Evolutionary conservation across 2,797 vertebrate species (phyloP), one percentile per base, ranked within the genome.

Genomic region (Lutjanus argentimaculatus): DNA sequence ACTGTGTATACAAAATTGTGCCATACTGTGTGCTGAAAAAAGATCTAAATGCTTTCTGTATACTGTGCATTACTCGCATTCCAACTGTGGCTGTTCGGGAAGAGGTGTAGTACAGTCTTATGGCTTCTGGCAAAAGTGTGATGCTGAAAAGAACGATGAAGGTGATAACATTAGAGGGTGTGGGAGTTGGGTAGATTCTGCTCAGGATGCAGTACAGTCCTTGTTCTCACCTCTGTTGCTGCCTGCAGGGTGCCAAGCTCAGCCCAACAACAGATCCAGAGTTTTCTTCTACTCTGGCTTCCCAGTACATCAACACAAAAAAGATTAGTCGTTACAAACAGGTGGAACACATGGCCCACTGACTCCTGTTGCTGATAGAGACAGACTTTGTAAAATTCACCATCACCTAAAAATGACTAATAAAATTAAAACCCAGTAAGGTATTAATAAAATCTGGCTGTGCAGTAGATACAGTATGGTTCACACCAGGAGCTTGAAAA

Each of bases 151-250:
- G 46, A 79, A 49, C 0, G 53, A 52, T 75, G 69, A 65, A 68
- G 74, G 80, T 67, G 76, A 79, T 75, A 70, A 84, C 77, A 82
- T 72, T 19, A 48, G 49, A 83, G 45, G 82, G 21, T 78, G 82
- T 82, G 72, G 56, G 76, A 68, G 65, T 65, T 64, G 49, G 40
- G 55, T 62, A 70, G 56, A 79, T 78, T 83, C 80, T 73, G 51
- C 72, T 79, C 70, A 70, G 85, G 80, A 78, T 80, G 64, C 56
- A 63, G 75, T 52, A 30, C 22, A 65, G 76, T 64, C 76, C 57
- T 88, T 77, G 61, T 83, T 86, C 75, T 79, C 72, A 79, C 75
- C 75, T 83, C 63, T 67, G n/a, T 64, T 55, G 51, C 67, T 79
- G 76, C 65, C 70, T 70, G 53, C 43, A 55, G 77, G 67, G 12